A percentile compares a stretch with the other conserved stretches of the same genome.
Conservation (phyloP, 1,140 invertebrate species). For the Planococcus citri region DNA sequence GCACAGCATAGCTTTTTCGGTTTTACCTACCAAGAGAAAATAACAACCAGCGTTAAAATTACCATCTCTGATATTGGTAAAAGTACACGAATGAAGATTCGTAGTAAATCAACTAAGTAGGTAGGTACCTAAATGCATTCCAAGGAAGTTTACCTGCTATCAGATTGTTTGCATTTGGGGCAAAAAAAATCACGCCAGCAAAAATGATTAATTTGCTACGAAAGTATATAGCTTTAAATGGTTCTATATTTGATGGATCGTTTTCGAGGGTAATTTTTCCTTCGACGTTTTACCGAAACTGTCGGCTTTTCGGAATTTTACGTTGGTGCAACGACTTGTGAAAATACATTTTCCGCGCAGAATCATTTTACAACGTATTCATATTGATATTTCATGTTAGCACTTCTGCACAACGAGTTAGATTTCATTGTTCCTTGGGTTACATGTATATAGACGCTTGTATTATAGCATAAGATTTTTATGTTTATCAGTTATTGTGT, state of each 20-base stretch:
- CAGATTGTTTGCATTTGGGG: too few species aligned
- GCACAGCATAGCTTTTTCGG: too few species aligned
- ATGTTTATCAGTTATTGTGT: not conserved
- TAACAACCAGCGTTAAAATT: too few species aligned
- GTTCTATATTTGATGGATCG: not conserved
- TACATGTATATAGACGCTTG: not conserved
- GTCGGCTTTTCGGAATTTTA: not conserved
- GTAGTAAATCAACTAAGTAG: too few species aligned
- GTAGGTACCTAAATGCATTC: too few species aligned
- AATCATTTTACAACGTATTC: not conserved
- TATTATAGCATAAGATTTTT: not conserved
- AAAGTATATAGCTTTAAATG: too few species aligned
- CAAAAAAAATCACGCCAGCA: too few species aligned
- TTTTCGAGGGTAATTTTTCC: not conserved
- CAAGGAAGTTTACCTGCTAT: too few species aligned
- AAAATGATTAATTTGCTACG: too few species aligned
- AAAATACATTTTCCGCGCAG: constrained; percentile 6
- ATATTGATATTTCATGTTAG: not conserved
- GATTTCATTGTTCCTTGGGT: not conserved
- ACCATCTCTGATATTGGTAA: too few species aligned
- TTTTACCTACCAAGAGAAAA: too few species aligned
- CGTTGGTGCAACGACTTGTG: not conserved
- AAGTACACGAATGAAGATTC: too few species aligned
- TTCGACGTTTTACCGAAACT: not conserved
- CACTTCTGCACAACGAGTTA: not conserved